phyloP scores from a whole-genome alignment of 2,113 vertebrate genomes.

The Dendrocopos noguchii region DNA sequence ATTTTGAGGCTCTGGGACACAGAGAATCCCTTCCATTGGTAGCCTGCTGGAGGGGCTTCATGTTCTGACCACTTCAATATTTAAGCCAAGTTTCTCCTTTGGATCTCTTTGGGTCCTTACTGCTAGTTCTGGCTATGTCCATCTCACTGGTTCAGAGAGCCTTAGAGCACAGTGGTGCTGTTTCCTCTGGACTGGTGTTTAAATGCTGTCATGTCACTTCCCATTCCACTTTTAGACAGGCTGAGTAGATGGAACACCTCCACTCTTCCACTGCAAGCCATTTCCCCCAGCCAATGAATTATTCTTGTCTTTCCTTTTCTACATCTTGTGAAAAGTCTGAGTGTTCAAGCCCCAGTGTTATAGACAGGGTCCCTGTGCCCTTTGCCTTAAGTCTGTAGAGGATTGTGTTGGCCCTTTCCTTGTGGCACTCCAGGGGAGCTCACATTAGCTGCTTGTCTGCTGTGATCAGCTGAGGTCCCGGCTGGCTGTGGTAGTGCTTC shows the following conservation, averaged over 20 bases:
- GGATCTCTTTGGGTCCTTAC: not conserved
- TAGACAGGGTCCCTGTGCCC: not conserved
- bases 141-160: not conserved
- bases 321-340: not conserved
- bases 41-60: not conserved
- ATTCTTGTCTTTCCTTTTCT: not conserved
- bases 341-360: not conserved
- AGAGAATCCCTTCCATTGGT: slow-evolving; percentile 1
- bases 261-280: not conserved
- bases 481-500: not conserved
- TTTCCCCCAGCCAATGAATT: not conserved
- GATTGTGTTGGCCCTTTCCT: not conserved
- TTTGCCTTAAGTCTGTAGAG: slow-evolving; percentile 39
- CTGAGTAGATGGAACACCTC: not conserved
- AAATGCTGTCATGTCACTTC: not conserved
- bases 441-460: not conserved
- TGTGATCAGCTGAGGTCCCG: not conserved
- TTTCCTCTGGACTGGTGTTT: not conserved
- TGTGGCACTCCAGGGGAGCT: not conserved
- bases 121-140: not conserved
- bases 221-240: not conserved
- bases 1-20: not conserved
- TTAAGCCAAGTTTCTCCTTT: not conserved
- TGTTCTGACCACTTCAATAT: not conserved
- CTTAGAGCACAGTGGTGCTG: not conserved